Evolutionary conservation across 2,113 vertebrate genomes (phyloP), one percentile per base, ranked within the genome.

Genomic region (Tamias sibiricus): DNA sequence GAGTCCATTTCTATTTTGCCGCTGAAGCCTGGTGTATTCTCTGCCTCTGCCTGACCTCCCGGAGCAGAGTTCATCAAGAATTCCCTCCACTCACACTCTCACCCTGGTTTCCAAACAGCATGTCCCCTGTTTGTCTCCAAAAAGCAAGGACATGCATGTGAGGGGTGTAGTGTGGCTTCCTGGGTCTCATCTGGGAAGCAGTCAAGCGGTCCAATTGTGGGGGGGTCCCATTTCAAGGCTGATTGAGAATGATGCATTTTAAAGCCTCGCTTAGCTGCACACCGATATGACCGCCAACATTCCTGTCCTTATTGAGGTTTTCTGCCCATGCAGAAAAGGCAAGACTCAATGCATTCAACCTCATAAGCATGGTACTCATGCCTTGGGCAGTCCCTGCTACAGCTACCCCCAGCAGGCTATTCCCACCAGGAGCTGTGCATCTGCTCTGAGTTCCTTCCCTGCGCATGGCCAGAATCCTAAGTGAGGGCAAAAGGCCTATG

Each of bases 1-100:
- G 94, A 96, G 76, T 82, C 86, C 83, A 64, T 96, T 96, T 96
- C 91, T 83, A 84, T 91, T 85, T 83, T 95, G 86, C 0, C 0
- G 82, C 69, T 47, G n/a, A 93, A 96, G 79, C 54, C 40, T 59
- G 75, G 64, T n/a, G 72, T 52, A 54, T 37, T 24, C 72, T 82
- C 85, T 85, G 91, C 71, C 84, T 86, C 71, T 40, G 57, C n/a
- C 77, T 84, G 93, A 81, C 84, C 86, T 88, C 74, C 37, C 64
- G 47, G 47, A 87, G 93, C 79, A 54, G 32, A 86, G 82, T 89
- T 47, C 59, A 74, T 91, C 49, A 72, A 80, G 42, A 35, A 80
- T 57, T 37, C 26, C 64, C 47, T 57, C 12, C 24, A 83, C 35
- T 88, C 94, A 75, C 30, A 54, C 42, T 87, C 83, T 62, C 75